Conservation (phyloP, 1,140 invertebrate genomes). For the Plodia interpunctella region DNA sequence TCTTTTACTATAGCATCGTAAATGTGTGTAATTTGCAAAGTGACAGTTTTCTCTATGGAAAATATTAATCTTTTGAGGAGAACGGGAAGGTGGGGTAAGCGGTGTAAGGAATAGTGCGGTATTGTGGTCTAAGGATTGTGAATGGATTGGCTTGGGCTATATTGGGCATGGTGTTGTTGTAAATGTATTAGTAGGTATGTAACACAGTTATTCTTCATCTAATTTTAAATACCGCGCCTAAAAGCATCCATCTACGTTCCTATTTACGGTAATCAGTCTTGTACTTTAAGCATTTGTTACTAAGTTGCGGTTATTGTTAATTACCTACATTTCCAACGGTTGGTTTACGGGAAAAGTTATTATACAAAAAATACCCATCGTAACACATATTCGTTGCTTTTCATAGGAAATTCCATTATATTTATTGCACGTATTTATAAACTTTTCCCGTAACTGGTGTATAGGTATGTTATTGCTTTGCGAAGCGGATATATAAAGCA, state of each 20-base stretch:
- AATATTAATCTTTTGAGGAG: too few relatives aligned
- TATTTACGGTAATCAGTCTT: neutral
- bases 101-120: too few relatives aligned
- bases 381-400: neutral
- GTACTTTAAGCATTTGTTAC: neutral
- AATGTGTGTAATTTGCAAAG: too few relatives aligned
- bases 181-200: slow-evolving; percentile 13
- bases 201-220: slow-evolving; percentile 4
- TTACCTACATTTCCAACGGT: slow-evolving; percentile 16
- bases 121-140: slow-evolving; percentile 8
- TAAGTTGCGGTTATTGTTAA: slow-evolving; percentile 24
- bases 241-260: neutral
- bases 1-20: too few relatives aligned
- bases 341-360: slow-evolving; percentile 20
- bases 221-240: neutral
- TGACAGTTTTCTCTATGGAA: too few relatives aligned
- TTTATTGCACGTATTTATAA: neutral
- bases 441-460: slow-evolving; percentile 6
- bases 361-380: neutral
- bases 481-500: slow-evolving; percentile 27
- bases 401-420: too few relatives aligned
- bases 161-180: slow-evolving; percentile 1
- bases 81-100: neutral
- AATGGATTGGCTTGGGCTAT: slow-evolving; percentile 5
- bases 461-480: slow-evolving; percentile 4